Conservation (phyloP, 35 echinoderm and acorn worm genomes). For the Anneissia japonica region DNA sequence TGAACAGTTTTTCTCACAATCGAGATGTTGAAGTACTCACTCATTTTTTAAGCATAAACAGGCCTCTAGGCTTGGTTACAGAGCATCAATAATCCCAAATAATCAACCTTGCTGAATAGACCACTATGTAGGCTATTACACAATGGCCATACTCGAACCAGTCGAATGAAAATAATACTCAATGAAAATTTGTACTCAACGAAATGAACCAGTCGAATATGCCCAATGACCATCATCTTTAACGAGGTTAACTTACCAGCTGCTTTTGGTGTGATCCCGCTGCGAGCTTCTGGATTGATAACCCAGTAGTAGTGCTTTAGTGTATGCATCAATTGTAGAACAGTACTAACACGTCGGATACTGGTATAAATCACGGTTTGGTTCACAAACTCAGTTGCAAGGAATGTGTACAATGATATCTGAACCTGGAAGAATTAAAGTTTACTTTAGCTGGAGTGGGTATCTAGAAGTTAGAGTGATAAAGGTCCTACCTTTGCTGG, state of each 20-base stretch:
- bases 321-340: slow-evolving; percentile 94
- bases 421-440: slow-evolving; percentile 51
- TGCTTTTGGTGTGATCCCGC: slow-evolving; percentile 70
- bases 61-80: too few species aligned
- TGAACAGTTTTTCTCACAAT: too few species aligned
- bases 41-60: too few species aligned
- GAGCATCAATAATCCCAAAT: too few species aligned
- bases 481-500: slow-evolving; percentile 90
- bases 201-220: not conserved
- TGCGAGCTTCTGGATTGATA: slow-evolving; percentile 81
- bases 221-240: slow-evolving; percentile 14
- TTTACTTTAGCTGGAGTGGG: too few species aligned
- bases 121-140: too few species aligned
- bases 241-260: slow-evolving; percentile 64
- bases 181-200: slow-evolving; percentile 23
- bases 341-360: slow-evolving; percentile 88
- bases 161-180: too few species aligned
- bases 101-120: too few species aligned
- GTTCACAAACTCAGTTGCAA: slow-evolving; percentile 94
- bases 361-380: slow-evolving; percentile 94
- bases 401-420: slow-evolving; percentile 88
- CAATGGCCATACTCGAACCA: too few species aligned
- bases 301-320: slow-evolving; percentile 99
- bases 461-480: too few species aligned
- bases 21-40: too few species aligned